Evolutionary conservation across 2,113 vertebrate genomes (phyloP).

Genomic region (Pollimyrus isidori): DNA sequence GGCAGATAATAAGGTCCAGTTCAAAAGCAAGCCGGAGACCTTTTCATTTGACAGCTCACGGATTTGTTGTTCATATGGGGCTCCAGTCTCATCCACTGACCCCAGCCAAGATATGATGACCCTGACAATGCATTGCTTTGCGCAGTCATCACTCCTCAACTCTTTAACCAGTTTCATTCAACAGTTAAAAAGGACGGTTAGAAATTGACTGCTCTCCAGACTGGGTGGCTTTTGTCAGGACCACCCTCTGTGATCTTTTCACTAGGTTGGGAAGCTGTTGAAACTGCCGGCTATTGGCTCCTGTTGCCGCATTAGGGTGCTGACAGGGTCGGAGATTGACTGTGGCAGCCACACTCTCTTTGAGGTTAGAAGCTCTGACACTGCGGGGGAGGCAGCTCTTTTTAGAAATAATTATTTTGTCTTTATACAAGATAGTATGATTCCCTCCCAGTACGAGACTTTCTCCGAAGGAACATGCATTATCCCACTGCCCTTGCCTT

Average conservation of each 20-base stretch:
- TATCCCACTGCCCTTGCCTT: background rate
- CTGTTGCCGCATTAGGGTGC: background rate
- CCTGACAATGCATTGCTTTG: background rate
- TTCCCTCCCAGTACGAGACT: constrained; percentile 20
- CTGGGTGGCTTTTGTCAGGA: background rate
- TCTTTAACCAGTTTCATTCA: background rate
- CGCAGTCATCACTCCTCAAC: background rate
- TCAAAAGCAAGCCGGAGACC: background rate
- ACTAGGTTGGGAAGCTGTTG: background rate
- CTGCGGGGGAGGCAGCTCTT: constrained; percentile 33
- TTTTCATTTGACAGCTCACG: background rate
- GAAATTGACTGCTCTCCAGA: background rate
- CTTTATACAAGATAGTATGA: constrained; percentile 43
- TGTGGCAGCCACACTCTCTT: constrained; percentile 23
- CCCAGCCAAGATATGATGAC: background rate
- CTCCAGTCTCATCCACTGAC: background rate
- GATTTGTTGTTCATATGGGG: background rate
- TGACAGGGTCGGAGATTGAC: constrained; percentile 23
- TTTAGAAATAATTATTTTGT: constrained; percentile 54
- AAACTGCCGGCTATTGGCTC: constrained; percentile 10
- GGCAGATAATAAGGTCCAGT: background rate
- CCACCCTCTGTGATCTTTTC: constrained; percentile 7
- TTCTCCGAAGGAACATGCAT: background rate
- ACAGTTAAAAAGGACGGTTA: background rate
- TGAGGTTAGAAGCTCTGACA: constrained; percentile 31